Percentiles rank a stretch among this genome's conserved stretches.
These are phyloP conservation scores for Brachyalestes nurse DNA, from an alignment of 2,797 vertebrate species.

Conservation along the genomic window DNA sequence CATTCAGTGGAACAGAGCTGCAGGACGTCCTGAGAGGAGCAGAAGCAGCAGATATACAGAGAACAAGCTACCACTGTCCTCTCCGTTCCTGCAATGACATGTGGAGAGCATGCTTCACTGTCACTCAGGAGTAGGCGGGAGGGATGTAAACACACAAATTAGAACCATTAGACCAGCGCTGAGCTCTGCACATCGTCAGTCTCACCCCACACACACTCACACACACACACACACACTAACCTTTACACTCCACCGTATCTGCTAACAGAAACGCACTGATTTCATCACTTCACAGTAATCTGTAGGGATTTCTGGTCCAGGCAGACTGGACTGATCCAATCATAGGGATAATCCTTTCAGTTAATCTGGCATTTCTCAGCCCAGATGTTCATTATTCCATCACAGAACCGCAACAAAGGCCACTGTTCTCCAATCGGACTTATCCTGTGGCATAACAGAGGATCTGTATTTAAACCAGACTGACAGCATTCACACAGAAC, in stretches of 20 bases:
- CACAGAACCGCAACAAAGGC: not conserved
- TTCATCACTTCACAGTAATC: not conserved
- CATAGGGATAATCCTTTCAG: not conserved
- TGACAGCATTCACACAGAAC: too few relatives aligned
- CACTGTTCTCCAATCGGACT: not conserved
- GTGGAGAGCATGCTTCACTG: too few relatives aligned
- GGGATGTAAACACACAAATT: not conserved
- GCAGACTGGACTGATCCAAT: slow-evolving; percentile 13
- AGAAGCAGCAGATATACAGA: too few relatives aligned
- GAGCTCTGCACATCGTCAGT: not conserved
- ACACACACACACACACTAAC: not conserved
- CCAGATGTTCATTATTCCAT: not conserved
- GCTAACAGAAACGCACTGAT: not conserved
- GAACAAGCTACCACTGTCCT: too few relatives aligned
- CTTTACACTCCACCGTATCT: not conserved
- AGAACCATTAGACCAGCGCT: not conserved
- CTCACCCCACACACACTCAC: not conserved
- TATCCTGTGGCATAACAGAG: too few relatives aligned
- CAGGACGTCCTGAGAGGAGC: too few relatives aligned
- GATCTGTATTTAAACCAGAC: too few relatives aligned
- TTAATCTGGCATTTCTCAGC: not conserved
- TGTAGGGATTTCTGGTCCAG: not conserved
- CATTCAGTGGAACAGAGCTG: too few relatives aligned
- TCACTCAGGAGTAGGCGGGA: too few relatives aligned
- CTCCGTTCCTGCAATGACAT: too few relatives aligned